Evolutionary conservation across 2,888 invertebrate species (phyloP), one percentile per base, ranked within the genome.

Genomic region (Falcaria lacertinaria): DNA sequence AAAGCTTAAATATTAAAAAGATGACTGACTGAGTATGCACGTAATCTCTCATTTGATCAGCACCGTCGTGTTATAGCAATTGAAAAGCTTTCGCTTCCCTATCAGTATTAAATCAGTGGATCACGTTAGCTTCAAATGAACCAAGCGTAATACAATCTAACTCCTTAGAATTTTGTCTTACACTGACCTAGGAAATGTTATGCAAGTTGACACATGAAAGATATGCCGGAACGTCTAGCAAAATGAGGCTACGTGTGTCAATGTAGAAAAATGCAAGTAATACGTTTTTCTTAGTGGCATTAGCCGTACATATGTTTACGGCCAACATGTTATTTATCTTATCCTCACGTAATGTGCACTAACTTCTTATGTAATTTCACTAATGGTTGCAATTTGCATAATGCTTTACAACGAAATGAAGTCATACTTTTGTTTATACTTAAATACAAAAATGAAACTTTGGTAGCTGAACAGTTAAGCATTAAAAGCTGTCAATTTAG

Each of bases 181-280:
- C 52, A 36, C 54, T 59, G 69, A 64, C 74, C 75, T 68, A 78
- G 67, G 72, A 73, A 70, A 46, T 38, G 50, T 85, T 82, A 77
- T 69, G 74, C 65, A 84, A 84, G 63, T 44, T 36, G 48, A 59
- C 50, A 57, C 58, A 61, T 55, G 53, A 69, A 69, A 63, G 66
- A 73, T 65, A 71, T 70, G 65, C 37, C 25, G 37, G 37, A 37
- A 37, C 22, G 37, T 37, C 37, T 8, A 37, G 37, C 25, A 25
- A 37, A 43, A 39, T 43, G 38, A 39, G 38, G 42, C 38, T 43
- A 11, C 33, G 25, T 15, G 33, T 17, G 4, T 34, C 15, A 34
- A 15, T 34, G 15, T 11, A 4, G 22, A 37, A 37, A 37, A 22
- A 19, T 3, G 13, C 15, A 36, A 22, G 19, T 7, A 14, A 36